Evolutionary conservation across 2,888 invertebrate species (phyloP).

Genomic region (Erynnis tages): DNA sequence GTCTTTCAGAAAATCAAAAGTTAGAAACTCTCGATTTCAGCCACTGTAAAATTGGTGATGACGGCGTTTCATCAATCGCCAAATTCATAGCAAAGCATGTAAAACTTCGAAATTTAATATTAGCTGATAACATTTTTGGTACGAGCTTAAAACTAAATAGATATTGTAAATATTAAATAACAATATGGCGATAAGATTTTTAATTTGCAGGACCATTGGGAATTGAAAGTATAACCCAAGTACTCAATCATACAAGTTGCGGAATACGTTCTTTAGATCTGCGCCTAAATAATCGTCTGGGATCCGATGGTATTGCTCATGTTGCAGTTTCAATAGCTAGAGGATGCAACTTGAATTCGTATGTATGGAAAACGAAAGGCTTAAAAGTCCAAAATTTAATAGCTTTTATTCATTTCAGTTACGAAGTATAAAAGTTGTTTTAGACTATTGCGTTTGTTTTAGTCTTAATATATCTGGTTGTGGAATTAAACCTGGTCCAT

Average conservation of each 20-base stretch:
- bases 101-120: conserved; percentile 65
- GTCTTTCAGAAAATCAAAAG: conserved; percentile 58
- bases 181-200: no score
- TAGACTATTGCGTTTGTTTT: no score
- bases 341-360: conserved; percentile 74
- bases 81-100: conserved; percentile 77
- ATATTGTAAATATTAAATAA: neutral
- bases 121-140: conserved; percentile 81
- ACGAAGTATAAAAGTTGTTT: no score
- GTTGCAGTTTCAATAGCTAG: conserved; percentile 71
- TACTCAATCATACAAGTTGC: conserved; percentile 64
- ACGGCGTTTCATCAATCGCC: conserved; percentile 82
- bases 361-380: no score
- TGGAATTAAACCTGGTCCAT: conserved; percentile 64
- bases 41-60: conserved; percentile 83
- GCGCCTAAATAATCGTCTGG: conserved; percentile 66
- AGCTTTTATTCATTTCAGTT: no score
- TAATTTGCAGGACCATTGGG: conserved; percentile 57
- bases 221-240: conserved; percentile 64
- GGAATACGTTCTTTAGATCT: conserved; percentile 65
- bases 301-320: conserved; percentile 70
- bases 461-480: conserved; percentile 76
- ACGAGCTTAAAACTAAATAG: conserved; percentile 27
- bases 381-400: no score
- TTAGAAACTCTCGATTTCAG: conserved; percentile 83